Conservation (phyloP, 2,113 vertebrate genomes). For the Myrmophylax atrothorax region DNA sequence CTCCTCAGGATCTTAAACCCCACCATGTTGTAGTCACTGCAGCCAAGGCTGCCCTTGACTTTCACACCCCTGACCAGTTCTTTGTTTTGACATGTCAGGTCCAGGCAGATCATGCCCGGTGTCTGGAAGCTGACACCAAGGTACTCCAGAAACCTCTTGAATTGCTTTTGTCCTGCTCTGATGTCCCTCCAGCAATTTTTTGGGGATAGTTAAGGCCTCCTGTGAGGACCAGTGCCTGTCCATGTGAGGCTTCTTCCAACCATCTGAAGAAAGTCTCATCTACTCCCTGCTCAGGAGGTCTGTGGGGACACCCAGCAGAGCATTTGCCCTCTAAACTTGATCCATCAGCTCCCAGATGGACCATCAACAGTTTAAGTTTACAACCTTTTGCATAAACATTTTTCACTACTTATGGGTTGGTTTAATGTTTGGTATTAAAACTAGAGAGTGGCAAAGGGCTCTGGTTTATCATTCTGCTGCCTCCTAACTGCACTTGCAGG, state of each 20-base stretch:
- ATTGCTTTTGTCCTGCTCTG: not conserved
- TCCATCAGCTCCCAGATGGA: not conserved
- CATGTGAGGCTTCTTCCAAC: not conserved
- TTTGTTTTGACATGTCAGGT: not conserved
- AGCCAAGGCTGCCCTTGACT: not conserved
- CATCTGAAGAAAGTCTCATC: not conserved
- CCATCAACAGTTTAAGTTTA: not conserved
- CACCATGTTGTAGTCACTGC: not conserved
- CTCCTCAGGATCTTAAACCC: not conserved
- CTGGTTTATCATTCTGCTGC: not conserved
- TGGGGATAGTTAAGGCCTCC: not conserved
- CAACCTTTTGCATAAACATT: not conserved
- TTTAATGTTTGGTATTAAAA: not conserved
- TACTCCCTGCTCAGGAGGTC: not conserved
- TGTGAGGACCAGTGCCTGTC: not conserved
- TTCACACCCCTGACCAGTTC: not conserved
- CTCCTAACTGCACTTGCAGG: not conserved
- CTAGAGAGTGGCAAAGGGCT: not conserved
- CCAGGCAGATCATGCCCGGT: fast-evolving
- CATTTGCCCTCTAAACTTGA: not conserved
- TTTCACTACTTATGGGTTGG: not conserved
- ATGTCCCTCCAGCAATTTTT: not conserved
- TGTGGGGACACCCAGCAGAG: not conserved
- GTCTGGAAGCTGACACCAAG: not conserved
- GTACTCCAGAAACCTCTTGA: not conserved